Conservation (phyloP, 1,140 invertebrate genomes). For the Diorhabda elongata region DNA sequence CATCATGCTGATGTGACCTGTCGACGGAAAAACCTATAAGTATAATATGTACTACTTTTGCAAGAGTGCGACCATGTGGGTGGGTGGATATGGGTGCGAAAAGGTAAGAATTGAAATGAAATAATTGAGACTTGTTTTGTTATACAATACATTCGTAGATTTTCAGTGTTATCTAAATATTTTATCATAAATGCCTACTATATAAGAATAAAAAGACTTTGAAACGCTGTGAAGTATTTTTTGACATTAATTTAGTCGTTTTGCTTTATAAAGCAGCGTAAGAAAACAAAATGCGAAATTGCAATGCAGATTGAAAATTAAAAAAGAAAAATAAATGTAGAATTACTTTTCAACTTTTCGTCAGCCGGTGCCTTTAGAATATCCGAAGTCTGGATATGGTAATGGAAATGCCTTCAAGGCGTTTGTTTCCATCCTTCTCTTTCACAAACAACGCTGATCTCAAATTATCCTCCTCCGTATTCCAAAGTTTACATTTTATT, state of each 20-base stretch:
- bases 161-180: too few species aligned
- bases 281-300: constrained; percentile 11
- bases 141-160: too few species aligned
- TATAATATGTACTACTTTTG: too few species aligned
- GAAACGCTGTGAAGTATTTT: not conserved
- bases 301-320: constrained; percentile 14
- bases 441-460: constrained; percentile 10
- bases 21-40: too few species aligned
- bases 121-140: too few species aligned
- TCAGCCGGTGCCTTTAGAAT: not conserved
- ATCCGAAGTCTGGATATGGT: constrained; percentile 14
- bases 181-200: not conserved
- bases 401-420: constrained; percentile 13
- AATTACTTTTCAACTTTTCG: constrained; percentile 7
- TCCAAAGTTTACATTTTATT: constrained; percentile 10
- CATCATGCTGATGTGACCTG: too few species aligned
- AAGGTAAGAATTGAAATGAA: too few species aligned
- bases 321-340: constrained; percentile 5
- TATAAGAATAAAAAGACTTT: not conserved
- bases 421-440: constrained; percentile 10
- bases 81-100: too few species aligned
- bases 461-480: constrained; percentile 7
- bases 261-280: constrained; percentile 2
- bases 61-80: too few species aligned
- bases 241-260: not conserved